Evolutionary conservation across 1,140 invertebrate species (phyloP), one percentile per base, ranked within the genome.

Genomic region (Drosophila sp.): DNA sequence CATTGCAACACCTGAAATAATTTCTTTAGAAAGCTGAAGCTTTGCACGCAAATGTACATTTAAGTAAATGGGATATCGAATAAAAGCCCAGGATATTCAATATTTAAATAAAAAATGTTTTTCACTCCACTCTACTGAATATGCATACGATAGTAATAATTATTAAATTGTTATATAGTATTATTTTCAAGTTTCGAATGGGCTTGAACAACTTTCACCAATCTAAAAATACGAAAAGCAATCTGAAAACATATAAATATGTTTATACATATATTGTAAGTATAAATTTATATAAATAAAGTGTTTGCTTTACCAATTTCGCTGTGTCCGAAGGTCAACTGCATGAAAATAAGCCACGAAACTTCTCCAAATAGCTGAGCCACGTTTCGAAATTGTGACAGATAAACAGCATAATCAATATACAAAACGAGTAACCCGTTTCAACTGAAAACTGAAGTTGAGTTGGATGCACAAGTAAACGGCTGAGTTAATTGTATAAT

Each of bases 361-460:
- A 82, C 80, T 79, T 83, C 80, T 79, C 72, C 65, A 61, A 62
- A 65, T 53, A 43, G 41, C 41, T 16, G 11, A 34, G 32, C 58
- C 50, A 64, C 62, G 63, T 84, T 84, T 84, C 65, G 72, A 80
- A 83, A 84, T 72, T 67, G 53, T 58, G 82, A 71, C 81, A 86
- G 78, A 86, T 84, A 86, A 84, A 67, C 66, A 69, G 74, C 59
- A 78, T 72, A 86, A 84, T 87, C 81, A 81, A 78, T 81, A 71
- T 84, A 74, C 81, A 78, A 78, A 64, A 34, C 81, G 57, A 80
- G 62, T 73, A 84, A 84, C 81, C 81, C 81, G 81, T 84, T 83
- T 69, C 74, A 76, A 64, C 32, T 65, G 61, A 72, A 72, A 76
- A 64, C 32, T 65, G 61, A 72, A 72, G 61, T 62, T 59, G 58